phyloP scores from a whole-genome alignment of 2,113 vertebrate species.

The Strix uralensis region DNA sequence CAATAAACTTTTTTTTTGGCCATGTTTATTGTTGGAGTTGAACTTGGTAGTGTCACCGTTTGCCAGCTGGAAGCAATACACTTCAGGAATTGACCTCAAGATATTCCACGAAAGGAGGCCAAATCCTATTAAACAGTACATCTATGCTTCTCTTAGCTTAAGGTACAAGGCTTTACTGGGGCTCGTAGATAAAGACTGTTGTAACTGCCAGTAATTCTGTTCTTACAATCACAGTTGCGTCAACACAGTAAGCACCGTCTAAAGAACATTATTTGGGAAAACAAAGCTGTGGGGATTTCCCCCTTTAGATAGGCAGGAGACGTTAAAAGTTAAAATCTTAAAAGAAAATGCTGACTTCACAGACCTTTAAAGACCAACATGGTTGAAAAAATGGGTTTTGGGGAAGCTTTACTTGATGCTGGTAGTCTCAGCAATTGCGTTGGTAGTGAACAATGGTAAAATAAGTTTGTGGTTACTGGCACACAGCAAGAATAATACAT shows the following conservation, averaged over 20 bases:
- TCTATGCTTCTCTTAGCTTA: slow-evolving; percentile 58
- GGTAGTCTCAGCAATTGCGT: background rate
- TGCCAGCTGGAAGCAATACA: slow-evolving; percentile 28
- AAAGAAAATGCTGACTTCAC: background rate
- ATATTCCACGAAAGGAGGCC: slow-evolving; percentile 59
- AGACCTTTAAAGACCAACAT: background rate
- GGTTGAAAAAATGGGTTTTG: background rate
- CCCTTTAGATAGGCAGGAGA: background rate
- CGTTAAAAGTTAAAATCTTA: background rate
- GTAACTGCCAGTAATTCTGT: background rate
- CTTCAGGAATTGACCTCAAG: slow-evolving; percentile 48
- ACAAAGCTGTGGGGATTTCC: background rate
- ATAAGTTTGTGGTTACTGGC: slow-evolving; percentile 32
- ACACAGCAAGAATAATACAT: background rate
- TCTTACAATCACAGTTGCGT: background rate
- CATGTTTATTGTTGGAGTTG: slow-evolving; percentile 7
- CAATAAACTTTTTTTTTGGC: background rate
- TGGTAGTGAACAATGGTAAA: slow-evolving; percentile 1
- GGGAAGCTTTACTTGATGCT: background rate
- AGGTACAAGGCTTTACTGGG: background rate
- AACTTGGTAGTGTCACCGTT: background rate
- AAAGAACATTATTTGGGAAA: background rate
- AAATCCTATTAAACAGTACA: slow-evolving; percentile 56
- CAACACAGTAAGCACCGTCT: background rate
- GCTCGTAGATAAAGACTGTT: background rate